Evolutionary conservation across 2,888 invertebrate genomes (phyloP), one percentile per base, ranked within the genome.

Genomic region (Drosophila histrio): DNA sequence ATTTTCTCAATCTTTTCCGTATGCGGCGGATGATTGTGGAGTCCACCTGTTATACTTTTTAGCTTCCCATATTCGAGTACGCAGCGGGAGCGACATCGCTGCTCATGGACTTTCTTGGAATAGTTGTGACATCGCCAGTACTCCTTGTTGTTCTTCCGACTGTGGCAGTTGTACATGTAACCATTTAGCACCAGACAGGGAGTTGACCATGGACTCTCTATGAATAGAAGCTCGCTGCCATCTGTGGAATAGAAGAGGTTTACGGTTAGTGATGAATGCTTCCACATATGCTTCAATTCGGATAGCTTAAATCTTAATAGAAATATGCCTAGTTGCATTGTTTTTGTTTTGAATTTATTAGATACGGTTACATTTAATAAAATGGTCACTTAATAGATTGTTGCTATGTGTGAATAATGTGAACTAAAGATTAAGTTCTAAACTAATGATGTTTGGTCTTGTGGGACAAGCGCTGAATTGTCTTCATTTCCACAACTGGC

Each of bases 101-200:
- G 85, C 17, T 90, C 89, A 63, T 89, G 88, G 21, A 85, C 70
- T 63, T 90, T 91, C 64, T 92, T 92, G 2, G 92, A 92, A 66
- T 92, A 92, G 73, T 92, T 92, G 71, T 92, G 92, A 39, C 92
- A 92, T 9, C 92, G 89, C 92, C 92, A 92, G 63, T 92, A 92
- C 58, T 91, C 91, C 66, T 91, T 92, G 67, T 90, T 90, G 57
- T 89, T 91, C 57, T 91, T 91, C n/a, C 90, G 89, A 64, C 92
- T 92, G 67, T 92, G 92, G 24, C 92, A 90, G 68, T 92, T 92
- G 72, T 91, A 92, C 87, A 92, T 89, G 63, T 77, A 92, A 52
- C 88, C 88, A 70, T 92, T 88, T 2, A 91, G 73, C 43, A 92
- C 89, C 24, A 92, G 83, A 41, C 92, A 92, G 1, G 92, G 91